phyloP scores from a whole-genome alignment of 2,113 vertebrate species.

The Turdus rufiventris region DNA sequence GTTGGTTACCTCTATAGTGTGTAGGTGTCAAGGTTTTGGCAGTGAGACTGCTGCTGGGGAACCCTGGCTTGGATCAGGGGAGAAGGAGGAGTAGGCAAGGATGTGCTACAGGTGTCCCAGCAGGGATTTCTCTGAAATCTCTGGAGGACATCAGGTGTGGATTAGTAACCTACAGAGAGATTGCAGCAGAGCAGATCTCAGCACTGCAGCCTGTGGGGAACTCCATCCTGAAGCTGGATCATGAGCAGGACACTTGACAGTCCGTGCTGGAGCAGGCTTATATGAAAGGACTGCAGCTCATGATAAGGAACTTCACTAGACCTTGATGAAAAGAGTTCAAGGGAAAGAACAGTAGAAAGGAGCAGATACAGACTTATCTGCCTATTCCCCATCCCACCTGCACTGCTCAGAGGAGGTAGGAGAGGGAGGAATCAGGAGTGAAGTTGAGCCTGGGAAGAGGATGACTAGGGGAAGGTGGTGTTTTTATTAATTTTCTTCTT shows the following conservation, averaged over 20 bases:
- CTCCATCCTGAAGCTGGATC: neutral
- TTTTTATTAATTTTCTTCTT: neutral
- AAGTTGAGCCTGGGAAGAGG: neutral
- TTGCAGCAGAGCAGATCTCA: neutral
- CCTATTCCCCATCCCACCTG: neutral
- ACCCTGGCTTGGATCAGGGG: neutral
- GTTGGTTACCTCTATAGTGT: neutral
- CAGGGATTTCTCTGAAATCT: neutral
- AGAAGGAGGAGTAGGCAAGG: neutral
- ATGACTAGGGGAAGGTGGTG: neutral
- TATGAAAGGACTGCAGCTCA: neutral
- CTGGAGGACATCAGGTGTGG: neutral
- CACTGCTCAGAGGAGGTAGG: neutral
- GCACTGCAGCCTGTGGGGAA: neutral
- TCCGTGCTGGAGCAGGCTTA: neutral
- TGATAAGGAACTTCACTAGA: neutral
- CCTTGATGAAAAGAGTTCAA: neutral
- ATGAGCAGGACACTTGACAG: neutral
- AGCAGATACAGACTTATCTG: neutral
- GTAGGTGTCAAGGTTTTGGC: neutral
- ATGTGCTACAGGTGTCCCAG: neutral
- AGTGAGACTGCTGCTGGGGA: rapidly evolving
- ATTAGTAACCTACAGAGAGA: neutral
- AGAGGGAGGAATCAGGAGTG: neutral
- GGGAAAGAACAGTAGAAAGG: neutral